A percentile compares a stretch with the other conserved stretches of the same genome.
These are phyloP conservation scores for Melikaiella ostensackeni DNA, from an alignment of 2,888 invertebrate genomes.

Conservation along the genomic window DNA sequence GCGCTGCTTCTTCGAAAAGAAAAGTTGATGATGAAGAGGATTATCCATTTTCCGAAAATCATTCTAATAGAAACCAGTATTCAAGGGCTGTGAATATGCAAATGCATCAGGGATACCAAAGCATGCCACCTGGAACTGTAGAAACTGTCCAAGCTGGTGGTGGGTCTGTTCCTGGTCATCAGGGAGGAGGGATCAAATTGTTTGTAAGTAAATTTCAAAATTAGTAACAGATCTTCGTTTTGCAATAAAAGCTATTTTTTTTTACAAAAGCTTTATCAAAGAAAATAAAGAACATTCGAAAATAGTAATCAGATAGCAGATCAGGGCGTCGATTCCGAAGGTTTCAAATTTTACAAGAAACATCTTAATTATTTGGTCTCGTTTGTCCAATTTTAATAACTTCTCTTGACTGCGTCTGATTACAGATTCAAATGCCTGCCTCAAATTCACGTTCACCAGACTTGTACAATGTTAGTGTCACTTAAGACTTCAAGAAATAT, in stretches of 20 bases:
- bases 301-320: neutral
- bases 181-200: conserved; percentile 73
- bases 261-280: no score
- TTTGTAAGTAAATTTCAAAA: conserved; percentile 63
- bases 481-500: conserved; percentile 50
- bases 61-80: conserved; percentile 51
- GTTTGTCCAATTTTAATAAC: neutral
- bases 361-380: no score
- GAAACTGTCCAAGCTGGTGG: conserved; percentile 73
- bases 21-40: conserved; percentile 52
- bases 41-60: conserved; percentile 24
- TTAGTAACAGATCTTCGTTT: neutral
- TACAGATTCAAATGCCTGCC: conserved; percentile 73
- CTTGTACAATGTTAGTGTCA: conserved; percentile 61
- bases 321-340: no score
- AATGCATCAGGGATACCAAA: conserved; percentile 74
- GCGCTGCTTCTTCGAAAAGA: conserved; percentile 53
- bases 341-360: no score
- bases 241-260: neutral
- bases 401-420: conserved; percentile 57
- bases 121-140: conserved; percentile 70
- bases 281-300: no score
- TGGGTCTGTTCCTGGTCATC: conserved; percentile 67
- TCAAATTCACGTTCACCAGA: conserved; percentile 58
- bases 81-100: conserved; percentile 69